Base-by-base conservation (phyloP, 2,888 invertebrate genomes). In the Aporophyla lueneburgensis region DNA sequence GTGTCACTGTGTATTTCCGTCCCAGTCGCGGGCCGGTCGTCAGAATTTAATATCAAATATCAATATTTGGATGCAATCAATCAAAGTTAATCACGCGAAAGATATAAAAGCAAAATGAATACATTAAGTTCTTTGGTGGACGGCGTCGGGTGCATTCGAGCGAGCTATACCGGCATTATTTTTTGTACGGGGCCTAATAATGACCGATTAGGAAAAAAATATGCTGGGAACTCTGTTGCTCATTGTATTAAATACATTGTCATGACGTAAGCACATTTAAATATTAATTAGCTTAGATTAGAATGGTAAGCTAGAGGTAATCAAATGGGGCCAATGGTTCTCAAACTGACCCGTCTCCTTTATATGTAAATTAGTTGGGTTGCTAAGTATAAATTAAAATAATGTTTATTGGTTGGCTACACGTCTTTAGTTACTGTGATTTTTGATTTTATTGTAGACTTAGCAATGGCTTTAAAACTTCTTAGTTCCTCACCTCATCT, bases 61-160 rank as follows among this genome's bases (percentile, higher is more conserved):
- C 95, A 96, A 96, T 96, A 96, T 96, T 96, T 96, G 93, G 94
- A 96, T 94, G 93, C 95, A 94, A 96, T 96, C 96, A 95, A 96
- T 96, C 96, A 96, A 95, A 95, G 93, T 95, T 96, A 96, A 96
- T 96, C 96, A 96, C 93, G 96, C 94, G 96, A 96, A 96, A 95
- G 96, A 95, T 94, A 96, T 95, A 95, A 96, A 95, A 94, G 94
- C 91, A 95, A 95, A 94, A 95, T 95, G 95, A 95, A 96, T 96
- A 95, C 93, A 95, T 96, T 95, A 95, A 92, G 91, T 93, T 94
- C 92, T 93, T 92, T 94, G 91, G 93, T 89, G 91, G 88, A 89
- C 93, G 92, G 92, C 92, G 93, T 92, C 88, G 92, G 89, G 92
- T 90, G 92, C 95, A 95, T 87, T 92, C 92, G 92, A 93, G 90